Evolutionary conservation across 1,140 invertebrate genomes (phyloP), one percentile per base, ranked within the genome.

Genomic region (Drusus annulatus): DNA sequence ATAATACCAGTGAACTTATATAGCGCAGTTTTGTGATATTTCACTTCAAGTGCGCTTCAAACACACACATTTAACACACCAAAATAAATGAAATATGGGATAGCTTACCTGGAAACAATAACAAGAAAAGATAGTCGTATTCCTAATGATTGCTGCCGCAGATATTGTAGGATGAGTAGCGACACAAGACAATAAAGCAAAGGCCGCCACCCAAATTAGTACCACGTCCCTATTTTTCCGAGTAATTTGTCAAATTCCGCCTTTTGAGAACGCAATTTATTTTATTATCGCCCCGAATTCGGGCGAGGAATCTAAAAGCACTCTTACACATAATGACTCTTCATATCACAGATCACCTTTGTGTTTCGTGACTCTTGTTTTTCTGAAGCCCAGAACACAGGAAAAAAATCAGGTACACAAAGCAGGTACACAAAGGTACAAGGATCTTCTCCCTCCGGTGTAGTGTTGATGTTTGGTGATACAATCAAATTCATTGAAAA

Each of bases 281-380:
- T 83, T 83, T 83, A 83, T 81, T 81, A 83, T 83, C 73, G 74
- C 74, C 79, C 82, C 81, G 80, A 83, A 83, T 83, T 73, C 82
- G 76, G 31, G 36, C 78, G 56, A 78, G 58, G 77, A 77, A 81
- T 83, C 79, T 75, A 83, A 75, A 80, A 80, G 78, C 80, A 77
- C 77, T 81, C 75, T 71, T 56, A 62, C 58, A 78, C 75, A 83
- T 83, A 83, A 83, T 83, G 82, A 83, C 82, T 81, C 21, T 79
- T 83, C 79, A 81, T 83, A 83, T 81, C 79, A 65, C 58, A 68
- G 69, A 80, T 28, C 62, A 25, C 79, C 79, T 83, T 81, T 83
- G 80, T 81, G 62, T 50, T 77, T 79, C 75, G 75, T 83, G 80
- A 83, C 81, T 83, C 76, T 83, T 83, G 79, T 81, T 83, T 83